Percentiles rank a stretch among this genome's conserved stretches.
Evolutionary conservation across 1,140 invertebrate species (phyloP).

Genomic region (Aleiodes sp.): DNA sequence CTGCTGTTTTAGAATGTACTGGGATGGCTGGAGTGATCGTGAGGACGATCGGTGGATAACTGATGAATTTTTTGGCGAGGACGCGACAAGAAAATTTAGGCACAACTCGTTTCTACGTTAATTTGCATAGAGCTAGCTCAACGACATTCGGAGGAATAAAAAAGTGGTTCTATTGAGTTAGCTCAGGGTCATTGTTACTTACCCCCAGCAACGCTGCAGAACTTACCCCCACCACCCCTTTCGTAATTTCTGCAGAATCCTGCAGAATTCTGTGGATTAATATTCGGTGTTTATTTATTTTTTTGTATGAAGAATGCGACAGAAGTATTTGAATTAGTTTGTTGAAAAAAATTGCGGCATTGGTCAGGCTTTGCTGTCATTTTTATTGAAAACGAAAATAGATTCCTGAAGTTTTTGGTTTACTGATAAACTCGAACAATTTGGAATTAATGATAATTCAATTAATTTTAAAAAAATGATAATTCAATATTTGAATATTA

Average conservation of each 20-base stretch:
- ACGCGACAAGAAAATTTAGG: conserved; percentile 30
- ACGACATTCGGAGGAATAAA: conserved; percentile 49
- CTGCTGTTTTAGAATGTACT: too few relatives aligned
- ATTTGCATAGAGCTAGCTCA: conserved; percentile 66
- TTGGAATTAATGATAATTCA: too few relatives aligned
- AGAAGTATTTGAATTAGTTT: too few relatives aligned
- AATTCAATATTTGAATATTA: too few relatives aligned
- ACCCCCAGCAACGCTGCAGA: conserved; percentile 59
- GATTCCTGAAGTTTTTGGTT: too few relatives aligned
- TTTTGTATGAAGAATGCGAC: too few relatives aligned
- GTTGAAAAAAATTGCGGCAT: too few relatives aligned
- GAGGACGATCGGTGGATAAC: conserved; percentile 43
- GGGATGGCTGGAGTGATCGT: neutral
- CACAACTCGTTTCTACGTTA: conserved; percentile 52
- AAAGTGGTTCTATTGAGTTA: conserved; percentile 48
- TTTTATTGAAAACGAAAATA: too few relatives aligned
- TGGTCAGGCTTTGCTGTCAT: too few relatives aligned
- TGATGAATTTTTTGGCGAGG: conserved; percentile 44
- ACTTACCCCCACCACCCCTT: conserved; percentile 36
- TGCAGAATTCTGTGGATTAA: conserved; percentile 26
- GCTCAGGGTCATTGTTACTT: conserved; percentile 48
- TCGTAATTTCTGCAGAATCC: conserved; percentile 42
- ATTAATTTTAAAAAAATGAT: too few relatives aligned
- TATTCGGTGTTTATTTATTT: too few relatives aligned
- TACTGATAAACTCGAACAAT: too few relatives aligned